These are phyloP conservation scores for Scaptomyza reducta DNA, from an alignment of 2,888 invertebrate genomes.

Conservation along the genomic window DNA sequence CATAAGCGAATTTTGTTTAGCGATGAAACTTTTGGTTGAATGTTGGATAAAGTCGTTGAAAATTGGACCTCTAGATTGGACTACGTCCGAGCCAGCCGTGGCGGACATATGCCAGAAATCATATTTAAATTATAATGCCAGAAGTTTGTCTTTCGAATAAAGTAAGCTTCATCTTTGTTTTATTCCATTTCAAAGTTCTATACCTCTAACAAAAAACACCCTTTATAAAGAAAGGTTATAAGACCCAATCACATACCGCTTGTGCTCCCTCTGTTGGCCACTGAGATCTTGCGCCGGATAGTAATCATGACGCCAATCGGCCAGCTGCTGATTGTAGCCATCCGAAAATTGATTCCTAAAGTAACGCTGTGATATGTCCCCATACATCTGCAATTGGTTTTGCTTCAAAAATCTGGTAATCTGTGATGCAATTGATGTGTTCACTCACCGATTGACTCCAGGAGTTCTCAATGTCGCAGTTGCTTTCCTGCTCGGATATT, in stretches of 20 bases:
- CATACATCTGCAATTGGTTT: conserved; percentile 74
- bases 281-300: conserved; percentile 82
- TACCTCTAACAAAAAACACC: too few relatives aligned
- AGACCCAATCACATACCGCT: conserved; percentile 64
- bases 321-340: conserved; percentile 71
- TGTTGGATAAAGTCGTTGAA: too few relatives aligned
- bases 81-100: too few relatives aligned
- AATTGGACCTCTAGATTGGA: too few relatives aligned
- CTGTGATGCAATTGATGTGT: neutral
- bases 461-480: conserved; percentile 90
- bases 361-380: conserved; percentile 82
- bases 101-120: too few relatives aligned
- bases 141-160: too few relatives aligned
- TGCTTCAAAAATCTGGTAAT: neutral
- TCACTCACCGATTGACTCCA: conserved; percentile 88
- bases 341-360: conserved; percentile 76
- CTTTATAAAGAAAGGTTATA: neutral
- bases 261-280: conserved; percentile 66
- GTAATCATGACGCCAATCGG: conserved; percentile 83
- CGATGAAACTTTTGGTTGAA: too few relatives aligned
- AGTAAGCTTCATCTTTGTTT: too few relatives aligned
- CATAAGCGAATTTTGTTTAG: too few relatives aligned
- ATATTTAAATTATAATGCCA: too few relatives aligned
- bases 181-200: too few relatives aligned
- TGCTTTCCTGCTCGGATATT: conserved; percentile 93